phyloP scores from a whole-genome alignment of 2,113 vertebrate species.

The Sander lucioperca region DNA sequence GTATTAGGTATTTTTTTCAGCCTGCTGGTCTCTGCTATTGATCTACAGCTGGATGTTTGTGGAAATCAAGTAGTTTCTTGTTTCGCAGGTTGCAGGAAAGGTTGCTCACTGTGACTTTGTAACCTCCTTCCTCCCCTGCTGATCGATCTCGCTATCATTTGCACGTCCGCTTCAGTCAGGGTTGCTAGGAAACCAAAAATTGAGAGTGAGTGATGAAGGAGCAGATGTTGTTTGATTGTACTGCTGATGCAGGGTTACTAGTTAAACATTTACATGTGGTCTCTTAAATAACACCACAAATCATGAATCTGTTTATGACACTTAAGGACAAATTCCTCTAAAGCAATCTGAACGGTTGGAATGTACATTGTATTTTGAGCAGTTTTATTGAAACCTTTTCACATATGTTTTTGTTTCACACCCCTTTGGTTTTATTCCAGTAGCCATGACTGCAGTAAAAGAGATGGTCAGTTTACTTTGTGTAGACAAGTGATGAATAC shows the following conservation, averaged over 20 bases:
- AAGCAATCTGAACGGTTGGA: not conserved
- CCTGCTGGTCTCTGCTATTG: not conserved
- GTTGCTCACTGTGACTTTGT: constrained; percentile 58
- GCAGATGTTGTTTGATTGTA: constrained; percentile 43
- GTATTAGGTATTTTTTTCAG: not conserved
- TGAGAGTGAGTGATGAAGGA: constrained; percentile 46
- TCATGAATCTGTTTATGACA: not conserved
- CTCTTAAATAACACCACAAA: not conserved
- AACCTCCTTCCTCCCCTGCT: constrained; percentile 51
- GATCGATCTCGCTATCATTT: constrained; percentile 66
- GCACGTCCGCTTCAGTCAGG: constrained; percentile 40
- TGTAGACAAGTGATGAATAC: not conserved
- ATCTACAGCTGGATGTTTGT: constrained; percentile 21
- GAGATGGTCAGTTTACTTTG: not conserved
- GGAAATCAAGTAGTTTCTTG: constrained; percentile 40
- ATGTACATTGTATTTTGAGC: not conserved
- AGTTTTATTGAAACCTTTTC: not conserved
- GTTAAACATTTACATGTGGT: constrained; percentile 21
- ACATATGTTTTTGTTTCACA: not conserved
- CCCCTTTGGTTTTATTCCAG: not conserved
- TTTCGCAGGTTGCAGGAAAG: constrained; percentile 36
- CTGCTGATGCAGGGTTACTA: constrained; percentile 14
- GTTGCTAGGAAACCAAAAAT: constrained; percentile 79
- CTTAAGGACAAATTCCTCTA: not conserved
- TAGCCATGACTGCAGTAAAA: not conserved